phyloP scores from a whole-genome alignment of 2,888 invertebrate genomes.

The Isotomurus palustris region DNA sequence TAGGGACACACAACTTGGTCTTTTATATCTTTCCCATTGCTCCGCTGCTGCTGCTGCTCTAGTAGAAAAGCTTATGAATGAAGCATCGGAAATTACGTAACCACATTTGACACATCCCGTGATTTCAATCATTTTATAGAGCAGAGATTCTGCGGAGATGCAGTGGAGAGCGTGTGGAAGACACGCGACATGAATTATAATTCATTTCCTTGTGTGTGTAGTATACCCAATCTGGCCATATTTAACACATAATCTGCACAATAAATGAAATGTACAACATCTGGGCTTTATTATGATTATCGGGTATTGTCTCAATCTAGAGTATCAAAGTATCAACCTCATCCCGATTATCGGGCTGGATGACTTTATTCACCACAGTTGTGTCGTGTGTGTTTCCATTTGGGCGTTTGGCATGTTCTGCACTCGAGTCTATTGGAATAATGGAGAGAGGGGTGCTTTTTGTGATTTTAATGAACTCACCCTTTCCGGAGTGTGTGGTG shows the following conservation, averaged over 20 bases:
- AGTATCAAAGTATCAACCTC: background rate
- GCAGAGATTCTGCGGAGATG: no score
- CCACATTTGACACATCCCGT: background rate
- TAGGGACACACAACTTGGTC: no score
- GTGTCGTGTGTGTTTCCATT: background rate
- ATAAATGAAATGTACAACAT: background rate
- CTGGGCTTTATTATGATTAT: conserved; percentile 5
- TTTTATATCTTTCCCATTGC: no score
- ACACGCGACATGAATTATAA: background rate
- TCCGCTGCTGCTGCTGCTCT: no score
- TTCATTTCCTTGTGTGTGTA: background rate
- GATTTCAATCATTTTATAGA: no score
- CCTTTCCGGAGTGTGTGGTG: background rate
- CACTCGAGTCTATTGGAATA: no score
- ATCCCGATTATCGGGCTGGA: background rate
- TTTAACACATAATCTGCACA: conserved; percentile 7
- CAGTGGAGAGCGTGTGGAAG: no score
- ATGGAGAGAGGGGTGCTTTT: background rate
- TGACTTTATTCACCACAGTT: background rate
- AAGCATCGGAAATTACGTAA: no score
- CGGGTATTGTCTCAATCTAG: background rate
- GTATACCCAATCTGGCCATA: conserved; percentile 14
- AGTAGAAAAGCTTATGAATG: conserved; percentile 7
- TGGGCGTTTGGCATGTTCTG: conserved; percentile 15
- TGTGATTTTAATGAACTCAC: background rate